Conservation (phyloP, 2,113 vertebrate species). For the Mystacornis crossleyi region DNA sequence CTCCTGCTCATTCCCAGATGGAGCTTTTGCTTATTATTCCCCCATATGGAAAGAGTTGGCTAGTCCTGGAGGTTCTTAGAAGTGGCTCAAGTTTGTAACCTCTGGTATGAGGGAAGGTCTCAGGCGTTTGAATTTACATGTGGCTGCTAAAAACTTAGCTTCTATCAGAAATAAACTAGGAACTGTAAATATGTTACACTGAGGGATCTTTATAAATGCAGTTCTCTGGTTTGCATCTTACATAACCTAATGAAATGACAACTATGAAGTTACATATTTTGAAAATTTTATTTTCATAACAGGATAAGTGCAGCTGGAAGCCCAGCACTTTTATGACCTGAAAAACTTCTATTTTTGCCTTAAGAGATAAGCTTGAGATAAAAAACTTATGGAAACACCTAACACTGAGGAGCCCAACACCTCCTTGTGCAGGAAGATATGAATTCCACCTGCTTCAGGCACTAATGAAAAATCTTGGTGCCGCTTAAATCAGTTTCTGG, state of each 20-base stretch:
- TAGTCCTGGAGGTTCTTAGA: neutral
- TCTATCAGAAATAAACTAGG: neutral
- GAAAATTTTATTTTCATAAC: neutral
- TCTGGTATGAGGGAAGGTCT: neutral
- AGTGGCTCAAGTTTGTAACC: neutral
- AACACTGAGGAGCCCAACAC: neutral
- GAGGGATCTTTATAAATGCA: neutral
- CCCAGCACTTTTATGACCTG: neutral
- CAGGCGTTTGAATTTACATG: neutral
- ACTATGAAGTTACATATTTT: neutral
- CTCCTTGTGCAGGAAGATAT: neutral
- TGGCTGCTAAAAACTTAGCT: neutral
- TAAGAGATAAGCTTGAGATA: neutral
- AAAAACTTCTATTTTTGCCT: neutral
- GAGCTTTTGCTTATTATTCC: neutral
- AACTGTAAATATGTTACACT: neutral
- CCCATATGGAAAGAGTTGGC: neutral
- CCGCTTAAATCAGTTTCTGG: neutral
- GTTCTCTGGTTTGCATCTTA: neutral
- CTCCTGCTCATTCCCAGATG: neutral
- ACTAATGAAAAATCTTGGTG: neutral
- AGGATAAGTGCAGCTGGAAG: neutral
- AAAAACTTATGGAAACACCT: neutral
- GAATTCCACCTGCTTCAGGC: neutral
- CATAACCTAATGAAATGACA: neutral